Evolutionary conservation across 2,888 invertebrate genomes (phyloP).

Genomic region (Heteropelma amictum): DNA sequence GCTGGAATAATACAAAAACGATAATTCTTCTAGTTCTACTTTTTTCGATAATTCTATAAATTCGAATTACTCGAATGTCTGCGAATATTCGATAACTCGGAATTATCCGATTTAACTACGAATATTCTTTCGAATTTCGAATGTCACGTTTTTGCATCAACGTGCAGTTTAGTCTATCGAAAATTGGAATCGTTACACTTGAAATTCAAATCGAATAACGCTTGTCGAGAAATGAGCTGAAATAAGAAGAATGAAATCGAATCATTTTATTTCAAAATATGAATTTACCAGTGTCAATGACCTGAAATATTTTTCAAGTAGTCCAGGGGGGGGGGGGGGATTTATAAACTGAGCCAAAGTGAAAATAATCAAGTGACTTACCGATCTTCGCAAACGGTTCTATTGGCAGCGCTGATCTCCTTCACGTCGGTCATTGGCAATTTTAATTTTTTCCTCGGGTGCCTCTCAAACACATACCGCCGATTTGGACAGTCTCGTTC

Average conservation of each 20-base stretch:
- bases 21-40: no score
- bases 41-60: no score
- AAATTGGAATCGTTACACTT: not conserved
- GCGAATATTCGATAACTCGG: no score
- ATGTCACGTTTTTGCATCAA: not conserved
- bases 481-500: conserved; percentile 94
- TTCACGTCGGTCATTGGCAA: conserved; percentile 89
- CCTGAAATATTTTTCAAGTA: no score
- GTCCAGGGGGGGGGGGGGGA: not conserved
- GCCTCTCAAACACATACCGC: conserved; percentile 92
- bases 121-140: no score
- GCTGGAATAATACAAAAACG: no score
- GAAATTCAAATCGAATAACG: no score
- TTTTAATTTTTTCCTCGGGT: conserved; percentile 90
- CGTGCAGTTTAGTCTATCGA: not conserved
- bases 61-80: no score
- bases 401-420: conserved; percentile 90
- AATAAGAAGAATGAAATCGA: no score
- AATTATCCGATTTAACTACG: not conserved
- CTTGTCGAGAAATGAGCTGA: no score
- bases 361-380: conserved; percentile 58
- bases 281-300: not conserved
- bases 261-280: not conserved
- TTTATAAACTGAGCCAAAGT: not conserved
- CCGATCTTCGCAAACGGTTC: conserved; percentile 94